Evolutionary conservation across 2,113 vertebrate species (phyloP).

Genomic region (Mustela nigripes): DNA sequence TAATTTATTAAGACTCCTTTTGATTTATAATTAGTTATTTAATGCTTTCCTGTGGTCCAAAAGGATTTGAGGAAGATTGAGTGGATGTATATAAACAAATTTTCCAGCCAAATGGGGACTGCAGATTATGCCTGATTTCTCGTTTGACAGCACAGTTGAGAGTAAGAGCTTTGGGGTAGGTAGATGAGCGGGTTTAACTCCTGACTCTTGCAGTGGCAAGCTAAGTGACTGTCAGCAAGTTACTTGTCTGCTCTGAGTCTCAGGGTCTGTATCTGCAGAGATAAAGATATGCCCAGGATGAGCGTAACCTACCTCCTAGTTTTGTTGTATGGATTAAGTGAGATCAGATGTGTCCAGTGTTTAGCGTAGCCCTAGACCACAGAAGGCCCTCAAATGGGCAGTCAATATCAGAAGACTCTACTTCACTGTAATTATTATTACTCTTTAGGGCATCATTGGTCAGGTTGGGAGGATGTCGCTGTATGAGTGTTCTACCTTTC

Average conservation of each 20-base stretch:
- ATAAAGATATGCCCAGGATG: too few relatives aligned
- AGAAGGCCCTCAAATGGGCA: neutral
- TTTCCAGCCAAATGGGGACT: neutral
- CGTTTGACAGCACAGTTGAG: neutral
- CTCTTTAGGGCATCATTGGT: neutral
- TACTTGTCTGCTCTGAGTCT: neutral
- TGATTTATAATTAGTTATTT: slow-evolving; percentile 63
- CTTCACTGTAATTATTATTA: neutral
- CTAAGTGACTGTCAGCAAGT: neutral
- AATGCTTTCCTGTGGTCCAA: slow-evolving; percentile 40
- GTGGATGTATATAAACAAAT: neutral
- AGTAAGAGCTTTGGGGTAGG: neutral
- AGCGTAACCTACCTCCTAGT: neutral
- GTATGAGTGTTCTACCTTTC: neutral
- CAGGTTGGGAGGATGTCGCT: neutral
- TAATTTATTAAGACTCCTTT: neutral
- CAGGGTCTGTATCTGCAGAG: neutral
- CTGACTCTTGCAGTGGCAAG: neutral
- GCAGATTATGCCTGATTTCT: neutral
- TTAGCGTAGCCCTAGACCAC: neutral
- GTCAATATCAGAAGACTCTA: neutral
- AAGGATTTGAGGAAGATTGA: slow-evolving; percentile 12
- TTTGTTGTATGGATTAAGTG: neutral
- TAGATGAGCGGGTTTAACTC: neutral
- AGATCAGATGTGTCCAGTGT: neutral